Base-by-base conservation (phyloP, 2,113 vertebrate species). In the Leiothrix lutea region DNA sequence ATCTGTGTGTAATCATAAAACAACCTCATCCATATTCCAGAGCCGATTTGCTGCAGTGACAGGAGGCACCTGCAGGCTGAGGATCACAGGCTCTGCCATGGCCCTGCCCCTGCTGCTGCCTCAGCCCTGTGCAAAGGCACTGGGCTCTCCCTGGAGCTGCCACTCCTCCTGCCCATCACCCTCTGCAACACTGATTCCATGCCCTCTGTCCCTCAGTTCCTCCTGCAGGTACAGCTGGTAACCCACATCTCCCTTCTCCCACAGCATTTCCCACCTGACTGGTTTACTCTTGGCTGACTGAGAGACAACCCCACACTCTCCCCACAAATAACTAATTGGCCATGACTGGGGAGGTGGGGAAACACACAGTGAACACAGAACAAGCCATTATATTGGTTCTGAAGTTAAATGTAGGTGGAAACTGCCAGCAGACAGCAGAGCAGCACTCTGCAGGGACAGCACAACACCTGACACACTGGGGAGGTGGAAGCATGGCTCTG, bases 401-500 rank as follows among this genome's bases (percentile, higher is more conserved):
- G 69, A 92, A 96, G 95, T 82, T 85, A 84, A 79, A 83, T 73
- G 84, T 58, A 80, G 81, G 88, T 69, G 71, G 84, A 47, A 92
- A 91, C 53, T 72, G 70, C 74, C 73, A 72, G 80, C 66, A 89
- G 70, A 65, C 31, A 67, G 79, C 73, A 91, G 80, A 65, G 91
- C 64, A 95, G 69, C 56, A 35, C 89, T 91, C 84, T 64, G 62
- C 78, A 79, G 87, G 78, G 85, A 87, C 74, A 89, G 73, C 42
- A 71, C 62, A 75, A 17, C n/a, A 88, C 31, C 60, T 82, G 89
- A 95, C 64, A 72, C 2, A 1, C 79, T 66, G 13, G 1, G 60
- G 54, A 91, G 61, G 57, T 61, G 57, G 89, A 94, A 79, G 57
- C 28, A 6, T 11, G 48, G 21, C 12, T 90, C 50, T n/a, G 36